Evolutionary conservation across 2,113 vertebrate species (phyloP), one percentile per base, ranked within the genome.

Genomic region (Saccopteryx leptura): DNA sequence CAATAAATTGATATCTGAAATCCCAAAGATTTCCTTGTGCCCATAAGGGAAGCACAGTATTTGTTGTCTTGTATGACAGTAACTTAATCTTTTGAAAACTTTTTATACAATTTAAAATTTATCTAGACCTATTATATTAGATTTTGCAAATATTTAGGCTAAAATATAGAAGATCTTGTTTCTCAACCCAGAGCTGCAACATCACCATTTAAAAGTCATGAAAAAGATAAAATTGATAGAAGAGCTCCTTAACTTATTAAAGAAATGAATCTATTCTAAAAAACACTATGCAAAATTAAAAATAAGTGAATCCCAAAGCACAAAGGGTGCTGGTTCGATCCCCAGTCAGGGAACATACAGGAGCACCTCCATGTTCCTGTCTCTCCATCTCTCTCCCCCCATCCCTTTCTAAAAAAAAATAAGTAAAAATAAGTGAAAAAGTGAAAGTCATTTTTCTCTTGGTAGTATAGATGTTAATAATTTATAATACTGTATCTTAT

Each of bases 51-150:
- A 84, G 84, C 28, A 56, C 31, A 84, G 4, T 17, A 66, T 54
- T 69, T 56, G 48, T 39, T 39, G 26, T 76, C 60, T 63, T 61
- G 5, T 7, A 63, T n/a, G 21, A 10, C 18, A 86, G 26, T n/a
- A 74, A 74, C 56, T 85, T 85, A 31, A n/a, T 26, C 21, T 71
- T 65, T 9, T 4, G 65, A 94, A 94, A 63, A 21, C 39, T 39
- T 78, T 75, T 52, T 31, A 90, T 39, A 39, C 2, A 87, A 33
- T 91, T 91, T 50, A n/a, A 78, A 96, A 21, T 71, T 88, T 92
- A 63, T 31, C 39, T 93, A 60, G 83, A 65, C 50, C 24, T 54
- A 60, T 81, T 81, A 88, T 50, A 90, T 83, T 56, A 78, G 8
- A 93, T 68, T 92, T 65, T 85, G 23, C 92, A 60, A 76, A 48